A percentile compares a stretch with the other conserved stretches of the same genome.
Conservation (phyloP, 2,888 invertebrate genomes). For the Drosophila kanekoi region DNA sequence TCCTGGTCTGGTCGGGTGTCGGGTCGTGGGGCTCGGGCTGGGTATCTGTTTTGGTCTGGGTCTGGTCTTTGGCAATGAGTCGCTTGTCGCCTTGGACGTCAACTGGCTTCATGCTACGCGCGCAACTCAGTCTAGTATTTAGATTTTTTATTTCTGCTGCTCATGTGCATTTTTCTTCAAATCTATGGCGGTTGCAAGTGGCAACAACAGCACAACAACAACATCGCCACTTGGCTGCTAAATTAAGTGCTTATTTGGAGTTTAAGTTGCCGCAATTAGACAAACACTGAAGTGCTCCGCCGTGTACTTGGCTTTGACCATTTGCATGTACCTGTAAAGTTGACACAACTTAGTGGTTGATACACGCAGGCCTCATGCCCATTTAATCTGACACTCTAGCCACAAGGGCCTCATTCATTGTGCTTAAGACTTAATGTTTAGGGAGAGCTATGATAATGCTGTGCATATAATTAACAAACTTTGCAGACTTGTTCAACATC, state of each 20-base stretch:
- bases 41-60: conserved; percentile 26
- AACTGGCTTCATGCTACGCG: conserved; percentile 23
- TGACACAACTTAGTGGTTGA: conserved; percentile 35
- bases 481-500: conserved; percentile 38
- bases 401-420: conserved; percentile 9
- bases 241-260: conserved; percentile 78
- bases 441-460: not conserved
- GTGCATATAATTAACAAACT: conserved; percentile 47
- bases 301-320: conserved; percentile 56
- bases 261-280: conserved; percentile 76
- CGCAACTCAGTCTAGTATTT: conserved; percentile 25
- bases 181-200: conserved; percentile 58
- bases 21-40: not conserved
- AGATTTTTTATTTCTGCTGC: conserved; percentile 45
- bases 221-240: conserved; percentile 69
- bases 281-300: conserved; percentile 52
- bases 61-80: conserved; percentile 65
- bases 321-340: conserved; percentile 36
- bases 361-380: conserved; percentile 2
- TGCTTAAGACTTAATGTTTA: conserved; percentile 3
- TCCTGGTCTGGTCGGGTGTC: conserved; percentile 15
- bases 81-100: conserved; percentile 59
- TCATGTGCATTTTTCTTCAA: conserved; percentile 38
- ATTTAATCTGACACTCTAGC: conserved; percentile 16
- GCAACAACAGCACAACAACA: conserved; percentile 29